These are phyloP conservation scores for Argya squamiceps DNA, from an alignment of 2,797 vertebrate species.

Conservation along the genomic window DNA sequence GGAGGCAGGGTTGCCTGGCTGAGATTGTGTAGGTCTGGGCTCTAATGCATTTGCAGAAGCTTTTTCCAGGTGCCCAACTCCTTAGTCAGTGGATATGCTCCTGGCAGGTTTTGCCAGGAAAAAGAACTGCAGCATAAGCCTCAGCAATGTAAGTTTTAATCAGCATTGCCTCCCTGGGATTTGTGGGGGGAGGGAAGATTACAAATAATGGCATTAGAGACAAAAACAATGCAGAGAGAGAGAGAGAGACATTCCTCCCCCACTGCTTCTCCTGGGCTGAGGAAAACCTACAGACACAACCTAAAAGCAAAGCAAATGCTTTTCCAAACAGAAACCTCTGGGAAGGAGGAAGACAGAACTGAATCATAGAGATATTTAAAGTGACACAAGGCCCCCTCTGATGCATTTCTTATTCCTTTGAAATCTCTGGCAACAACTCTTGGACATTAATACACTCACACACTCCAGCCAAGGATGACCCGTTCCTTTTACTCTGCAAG, in stretches of 20 bases:
- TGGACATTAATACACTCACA: not conserved
- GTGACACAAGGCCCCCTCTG: not conserved
- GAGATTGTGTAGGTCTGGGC: not conserved
- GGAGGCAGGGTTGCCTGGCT: not conserved
- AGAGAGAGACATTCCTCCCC: not conserved
- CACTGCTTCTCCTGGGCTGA: not conserved
- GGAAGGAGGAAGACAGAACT: not conserved
- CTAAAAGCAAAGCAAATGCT: not conserved
- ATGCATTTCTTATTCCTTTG: not conserved
- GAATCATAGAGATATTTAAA: not conserved
- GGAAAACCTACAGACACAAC: not conserved
- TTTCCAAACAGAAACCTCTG: not conserved
- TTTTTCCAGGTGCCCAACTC: not conserved
- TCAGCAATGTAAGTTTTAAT: not conserved
- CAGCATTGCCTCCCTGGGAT: not conserved
- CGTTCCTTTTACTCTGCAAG: not conserved
- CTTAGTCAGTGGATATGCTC: not conserved
- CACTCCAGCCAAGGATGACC: not conserved
- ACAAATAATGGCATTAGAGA: constrained; percentile 23
- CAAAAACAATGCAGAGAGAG: not conserved
- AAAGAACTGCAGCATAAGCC: not conserved
- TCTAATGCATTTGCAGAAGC: not conserved
- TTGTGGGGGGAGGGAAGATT: not conserved
- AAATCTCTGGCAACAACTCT: not conserved
- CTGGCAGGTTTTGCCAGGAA: not conserved